Evolutionary conservation across 2,888 invertebrate species (phyloP), one percentile per base, ranked within the genome.

Genomic region (Lydus trimaculatus): DNA sequence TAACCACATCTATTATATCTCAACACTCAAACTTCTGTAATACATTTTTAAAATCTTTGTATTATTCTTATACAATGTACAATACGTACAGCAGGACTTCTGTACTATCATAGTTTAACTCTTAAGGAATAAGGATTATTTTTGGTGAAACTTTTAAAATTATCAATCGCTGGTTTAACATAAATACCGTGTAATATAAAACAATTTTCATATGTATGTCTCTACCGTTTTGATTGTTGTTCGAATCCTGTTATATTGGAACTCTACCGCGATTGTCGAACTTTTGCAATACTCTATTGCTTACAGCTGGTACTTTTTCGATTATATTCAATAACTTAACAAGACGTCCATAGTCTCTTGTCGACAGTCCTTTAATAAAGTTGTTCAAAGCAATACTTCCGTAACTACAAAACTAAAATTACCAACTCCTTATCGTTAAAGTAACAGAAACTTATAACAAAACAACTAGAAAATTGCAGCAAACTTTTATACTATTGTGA

Each of bases 1-100:
- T 63, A 62, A 33, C 64, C 67, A 58, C 23, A 63, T 64, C 58
- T 61, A 61, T 63, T 56, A 31, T 31, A 31, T 31, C 28, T 43
- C 39, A 61, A 43, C 56, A 63, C 28, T n/a, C 25, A 31, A 62
- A 43, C 36, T 59, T 31, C 25, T 65, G 3, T 43, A 52, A 28
- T 31, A 48, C 15, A 61, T 56, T 28, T 56, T 56, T 25, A 28
- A 56, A 25, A 23, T 56, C 15, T 25, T 0, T 25, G 15, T 28
- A 28, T 23, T 28, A 56, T 56, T 28, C 7, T 15, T 25, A 56
- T 15, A 28, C 5, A 25, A 15, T 5, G 0, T 28, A 56, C 28
- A 56, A 25, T 6, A 52, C 11, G 5, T 23, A 52, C 23, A 52
- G 11, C 2, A 52, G 0, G 25, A 23, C 11, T 52, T 20, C 20